Percentiles rank a stretch among this genome's conserved stretches.
Conservation (phyloP, 2,888 invertebrate genomes). For the Agrotis segetum region DNA sequence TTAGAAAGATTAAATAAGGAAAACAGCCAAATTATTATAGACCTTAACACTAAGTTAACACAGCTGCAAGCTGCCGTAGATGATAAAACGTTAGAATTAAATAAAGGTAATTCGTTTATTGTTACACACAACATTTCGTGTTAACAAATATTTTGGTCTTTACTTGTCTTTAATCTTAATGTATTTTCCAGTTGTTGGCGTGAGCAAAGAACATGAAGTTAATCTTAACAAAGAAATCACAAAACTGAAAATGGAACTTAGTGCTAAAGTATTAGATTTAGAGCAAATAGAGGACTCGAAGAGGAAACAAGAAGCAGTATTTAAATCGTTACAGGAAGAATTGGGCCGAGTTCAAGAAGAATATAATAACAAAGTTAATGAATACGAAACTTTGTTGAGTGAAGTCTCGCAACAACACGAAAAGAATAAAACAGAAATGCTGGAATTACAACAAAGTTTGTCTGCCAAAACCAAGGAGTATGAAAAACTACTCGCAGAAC, state of each 20-base stretch:
- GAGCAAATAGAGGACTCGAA: slow-evolving; percentile 87
- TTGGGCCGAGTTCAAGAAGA: slow-evolving; percentile 82
- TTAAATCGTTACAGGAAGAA: slow-evolving; percentile 84
- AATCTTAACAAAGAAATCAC: slow-evolving; percentile 89
- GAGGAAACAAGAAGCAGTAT: slow-evolving; percentile 81
- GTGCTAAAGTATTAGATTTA: slow-evolving; percentile 89
- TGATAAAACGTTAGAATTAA: slow-evolving; percentile 88
- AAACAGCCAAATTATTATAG: slow-evolving; percentile 86
- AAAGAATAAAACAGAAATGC: slow-evolving; percentile 83
- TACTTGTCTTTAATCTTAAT: neutral
- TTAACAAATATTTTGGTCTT: neutral
- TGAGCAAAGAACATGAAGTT: slow-evolving; percentile 88
- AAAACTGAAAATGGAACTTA: slow-evolving; percentile 90
- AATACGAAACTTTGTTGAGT: slow-evolving; percentile 85
- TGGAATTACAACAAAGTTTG: slow-evolving; percentile 82
- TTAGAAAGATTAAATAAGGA: slow-evolving; percentile 87
- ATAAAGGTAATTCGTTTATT: slow-evolving; percentile 83
- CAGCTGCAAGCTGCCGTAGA: slow-evolving; percentile 88
- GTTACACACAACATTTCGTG: neutral
- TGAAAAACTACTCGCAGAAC: slow-evolving; percentile 82
- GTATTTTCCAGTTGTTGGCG: slow-evolving; percentile 81
- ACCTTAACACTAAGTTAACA: slow-evolving; percentile 85
- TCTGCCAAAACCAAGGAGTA: slow-evolving; percentile 83
- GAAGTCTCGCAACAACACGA: slow-evolving; percentile 86
- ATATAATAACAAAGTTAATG: slow-evolving; percentile 83